Percentiles rank a stretch among this genome's conserved stretches.
Conservation (phyloP, 2,888 invertebrate genomes). For the Napeogenes inachia region DNA sequence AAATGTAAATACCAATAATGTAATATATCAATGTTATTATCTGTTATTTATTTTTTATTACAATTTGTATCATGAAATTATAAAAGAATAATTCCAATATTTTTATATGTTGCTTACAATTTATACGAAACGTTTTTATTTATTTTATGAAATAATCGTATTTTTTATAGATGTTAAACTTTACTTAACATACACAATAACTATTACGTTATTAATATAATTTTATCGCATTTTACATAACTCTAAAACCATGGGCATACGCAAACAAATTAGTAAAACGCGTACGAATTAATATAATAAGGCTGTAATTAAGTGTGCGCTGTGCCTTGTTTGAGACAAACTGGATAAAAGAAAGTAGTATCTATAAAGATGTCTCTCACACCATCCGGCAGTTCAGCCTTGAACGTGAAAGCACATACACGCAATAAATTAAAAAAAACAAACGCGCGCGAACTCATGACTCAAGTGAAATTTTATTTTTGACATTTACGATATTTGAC, state of each 20-base stretch:
- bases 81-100: too few species aligned
- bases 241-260: constrained; percentile 18
- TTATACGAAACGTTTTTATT: too few species aligned
- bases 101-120: too few species aligned
- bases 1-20: too few species aligned
- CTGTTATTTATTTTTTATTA: too few species aligned
- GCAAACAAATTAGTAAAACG: constrained; percentile 24
- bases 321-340: constrained; percentile 14
- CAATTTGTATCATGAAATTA: too few species aligned
- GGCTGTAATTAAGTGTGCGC: constrained; percentile 19
- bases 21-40: too few species aligned
- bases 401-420: constrained; percentile 41
- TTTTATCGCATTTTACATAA: neutral
- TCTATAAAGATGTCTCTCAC: constrained; percentile 38
- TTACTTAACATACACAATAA: too few species aligned
- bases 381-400: constrained; percentile 52
- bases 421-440: constrained; percentile 30
- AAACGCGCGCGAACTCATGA: constrained; percentile 31
- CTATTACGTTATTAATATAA: too few species aligned
- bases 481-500: constrained; percentile 17
- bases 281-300: constrained; percentile 22
- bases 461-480: constrained; percentile 14
- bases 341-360: constrained; percentile 38
- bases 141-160: too few species aligned
- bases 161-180: too few species aligned